phyloP scores from a whole-genome alignment of 2,888 invertebrate genomes.

The Drosophila hamatofila region DNA sequence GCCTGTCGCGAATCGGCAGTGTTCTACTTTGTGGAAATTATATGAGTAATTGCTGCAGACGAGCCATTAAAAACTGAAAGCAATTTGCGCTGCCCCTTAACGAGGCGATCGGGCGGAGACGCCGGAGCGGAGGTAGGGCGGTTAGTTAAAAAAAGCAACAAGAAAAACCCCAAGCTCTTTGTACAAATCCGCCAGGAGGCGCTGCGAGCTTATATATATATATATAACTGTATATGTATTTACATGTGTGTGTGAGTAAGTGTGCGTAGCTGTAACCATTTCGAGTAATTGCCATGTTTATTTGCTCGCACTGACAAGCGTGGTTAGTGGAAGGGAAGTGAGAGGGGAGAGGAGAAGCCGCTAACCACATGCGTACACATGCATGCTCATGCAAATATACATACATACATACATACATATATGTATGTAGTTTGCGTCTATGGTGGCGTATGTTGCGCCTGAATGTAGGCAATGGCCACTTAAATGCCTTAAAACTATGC shows the following conservation, averaged over 20 bases:
- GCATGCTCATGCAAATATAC: not conserved
- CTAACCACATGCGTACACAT: conserved; percentile 12
- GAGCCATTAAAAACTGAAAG: conserved; percentile 43
- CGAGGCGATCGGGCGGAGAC: not conserved
- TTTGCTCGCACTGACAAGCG: conserved; percentile 46
- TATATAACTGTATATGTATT: no score
- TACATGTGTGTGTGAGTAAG: conserved; percentile 12
- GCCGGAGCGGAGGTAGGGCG: not conserved
- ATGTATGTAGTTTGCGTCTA: not conserved
- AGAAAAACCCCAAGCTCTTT: conserved; percentile 21
- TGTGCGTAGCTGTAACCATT: conserved; percentile 38
- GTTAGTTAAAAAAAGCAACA: conserved; percentile 19
- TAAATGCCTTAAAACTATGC: conserved; percentile 54
- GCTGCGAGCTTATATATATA: not conserved
- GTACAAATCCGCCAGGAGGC: conserved; percentile 12
- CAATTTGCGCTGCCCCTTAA: conserved; percentile 21
- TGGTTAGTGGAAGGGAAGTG: no score
- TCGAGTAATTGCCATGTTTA: conserved; percentile 55
- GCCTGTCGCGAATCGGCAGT: conserved; percentile 11
- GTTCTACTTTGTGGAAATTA: conserved; percentile 40
- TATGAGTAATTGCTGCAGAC: conserved; percentile 50
- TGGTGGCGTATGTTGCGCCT: conserved; percentile 34
- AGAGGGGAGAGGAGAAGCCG: not conserved
- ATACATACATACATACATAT: not conserved
- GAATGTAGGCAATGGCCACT: conserved; percentile 62